Percentiles rank a stretch among this genome's conserved stretches.
Conservation (phyloP, 2,797 vertebrate species). For the Neomorphus geoffroyi region DNA sequence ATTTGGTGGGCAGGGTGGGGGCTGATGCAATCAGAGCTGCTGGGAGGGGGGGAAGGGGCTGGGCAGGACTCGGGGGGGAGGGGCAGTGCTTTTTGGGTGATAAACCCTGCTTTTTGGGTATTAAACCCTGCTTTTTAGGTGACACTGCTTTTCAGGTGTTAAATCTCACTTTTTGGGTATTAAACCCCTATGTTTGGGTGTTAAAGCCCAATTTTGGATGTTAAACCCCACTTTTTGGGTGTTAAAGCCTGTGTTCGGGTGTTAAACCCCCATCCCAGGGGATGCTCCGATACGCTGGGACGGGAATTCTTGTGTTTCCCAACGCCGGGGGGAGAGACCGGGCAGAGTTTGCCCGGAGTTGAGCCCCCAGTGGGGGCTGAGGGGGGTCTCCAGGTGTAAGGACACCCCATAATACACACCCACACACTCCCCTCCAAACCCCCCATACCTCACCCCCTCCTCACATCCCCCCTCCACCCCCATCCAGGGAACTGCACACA, state of each 20-base stretch:
- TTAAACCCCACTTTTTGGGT: too few species aligned
- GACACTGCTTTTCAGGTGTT: not conserved
- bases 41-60: not conserved
- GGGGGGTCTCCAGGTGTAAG: too few species aligned
- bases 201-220: too few species aligned
- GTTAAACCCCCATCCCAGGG: accelerated
- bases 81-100: not conserved
- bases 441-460: too few species aligned
- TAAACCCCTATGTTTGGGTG: too few species aligned
- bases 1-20: not conserved
- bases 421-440: not conserved
- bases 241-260: too few species aligned
- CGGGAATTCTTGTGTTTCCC: not conserved
- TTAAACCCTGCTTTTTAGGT: too few species aligned
- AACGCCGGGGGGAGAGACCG: not conserved
- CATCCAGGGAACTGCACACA: not conserved
- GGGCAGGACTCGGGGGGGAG: too few species aligned
- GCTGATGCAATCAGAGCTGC: constrained; percentile 17
- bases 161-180: too few species aligned
- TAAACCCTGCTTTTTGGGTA: too few species aligned
- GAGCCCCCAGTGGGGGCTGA: accelerated
- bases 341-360: too few species aligned
- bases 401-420: accelerated
- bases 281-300: accelerated
- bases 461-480: accelerated